These are phyloP conservation scores for Ganaspis brasiliensis DNA, from an alignment of 2,888 invertebrate species.

Conservation along the genomic window DNA sequence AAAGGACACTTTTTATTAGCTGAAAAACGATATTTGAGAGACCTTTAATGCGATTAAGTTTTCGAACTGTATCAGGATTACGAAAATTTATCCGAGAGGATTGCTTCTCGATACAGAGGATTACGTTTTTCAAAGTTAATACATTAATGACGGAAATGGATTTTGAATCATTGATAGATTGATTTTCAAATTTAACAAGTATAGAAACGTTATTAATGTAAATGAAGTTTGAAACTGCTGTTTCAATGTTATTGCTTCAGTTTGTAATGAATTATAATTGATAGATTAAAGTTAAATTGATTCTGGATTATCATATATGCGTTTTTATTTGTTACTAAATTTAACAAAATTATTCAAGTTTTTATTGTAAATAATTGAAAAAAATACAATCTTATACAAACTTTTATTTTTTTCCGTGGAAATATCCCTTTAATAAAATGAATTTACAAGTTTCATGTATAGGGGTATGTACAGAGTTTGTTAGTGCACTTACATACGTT, in stretches of 20 bases:
- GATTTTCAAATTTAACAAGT: neutral
- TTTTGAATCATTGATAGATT: neutral
- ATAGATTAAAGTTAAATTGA: too few species aligned
- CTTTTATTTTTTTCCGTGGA: too few species aligned
- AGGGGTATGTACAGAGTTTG: neutral
- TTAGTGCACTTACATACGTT: slow-evolving; percentile 13
- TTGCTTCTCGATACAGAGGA: neutral
- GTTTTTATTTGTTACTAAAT: too few species aligned
- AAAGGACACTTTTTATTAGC: slow-evolving; percentile 24
- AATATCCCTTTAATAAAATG: too few species aligned
- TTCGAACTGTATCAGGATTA: slow-evolving; percentile 11
- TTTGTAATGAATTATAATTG: too few species aligned
- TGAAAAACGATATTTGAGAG: slow-evolving; percentile 24
- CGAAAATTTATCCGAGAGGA: slow-evolving; percentile 1
- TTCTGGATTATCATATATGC: too few species aligned
- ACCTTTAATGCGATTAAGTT: slow-evolving; percentile 22
- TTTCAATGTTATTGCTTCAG: too few species aligned
- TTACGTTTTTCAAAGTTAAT: neutral
- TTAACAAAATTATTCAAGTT: too few species aligned
- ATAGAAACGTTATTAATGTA: neutral
- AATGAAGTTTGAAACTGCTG: neutral
- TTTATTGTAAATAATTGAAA: too few species aligned
- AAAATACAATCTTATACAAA: too few species aligned
- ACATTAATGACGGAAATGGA: neutral
- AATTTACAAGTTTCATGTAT: neutral